Evolutionary conservation across 1,140 invertebrate species (phyloP), one percentile per base, ranked within the genome.

Genomic region (Solenopsis fugax): DNA sequence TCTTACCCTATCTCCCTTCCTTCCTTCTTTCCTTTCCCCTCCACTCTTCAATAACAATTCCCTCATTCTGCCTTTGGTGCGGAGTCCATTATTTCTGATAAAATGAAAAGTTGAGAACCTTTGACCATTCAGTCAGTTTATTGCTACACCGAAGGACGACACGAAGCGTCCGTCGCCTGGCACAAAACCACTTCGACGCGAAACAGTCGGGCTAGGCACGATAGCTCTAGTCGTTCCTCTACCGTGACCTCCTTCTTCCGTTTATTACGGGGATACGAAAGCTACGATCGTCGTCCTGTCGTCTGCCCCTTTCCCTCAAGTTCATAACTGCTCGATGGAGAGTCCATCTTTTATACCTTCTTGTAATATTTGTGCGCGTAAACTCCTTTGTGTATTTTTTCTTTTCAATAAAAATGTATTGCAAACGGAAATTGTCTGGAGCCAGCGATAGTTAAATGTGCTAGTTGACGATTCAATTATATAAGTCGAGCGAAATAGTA

Each of bases 131-230:
- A 86, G 86, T 88, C 89, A 91, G 92, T 93, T 93, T 93, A 93
- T 93, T 93, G 90, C 88, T 87, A 91, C 89, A 92, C 86, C 65
- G 60, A 71, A 78, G 69, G 84, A 86, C 82, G 89, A 92, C 90
- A 88, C 91, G 91, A 91, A 90, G 87, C 92, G 85, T 90, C 87
- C 92, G 85, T 90, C 87, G 92, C 91, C 93, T 94, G 93, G 92
- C 92, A 93, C 92, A 92, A 92, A 90, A 93, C 88, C 90, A 93
- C 91, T 93, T 93, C 71, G 90, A 92, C 87, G 90, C 88, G 89
- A 94, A 93, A 94, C 92, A 93, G 91, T 94, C 93, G 90, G 90
- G 89, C 89, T 92, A 92, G 91, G 92, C 92, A 94, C 93, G 92
- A 93, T 89, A 93, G 90, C 85, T 88, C 88, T 84, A 78, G 60